Conservation (phyloP, 2,113 vertebrate species). For the Hymenochirus boettgeri region DNA sequence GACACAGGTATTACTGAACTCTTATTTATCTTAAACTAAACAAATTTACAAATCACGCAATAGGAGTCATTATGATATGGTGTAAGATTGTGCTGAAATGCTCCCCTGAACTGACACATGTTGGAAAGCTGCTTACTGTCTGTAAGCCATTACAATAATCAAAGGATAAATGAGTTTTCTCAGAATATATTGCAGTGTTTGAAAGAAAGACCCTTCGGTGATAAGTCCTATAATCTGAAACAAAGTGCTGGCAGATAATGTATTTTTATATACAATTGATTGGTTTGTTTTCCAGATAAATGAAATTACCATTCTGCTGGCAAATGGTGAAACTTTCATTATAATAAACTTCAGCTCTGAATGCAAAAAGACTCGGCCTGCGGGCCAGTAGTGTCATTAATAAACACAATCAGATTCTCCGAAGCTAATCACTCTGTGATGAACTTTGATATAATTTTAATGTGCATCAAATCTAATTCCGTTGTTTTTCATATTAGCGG, state of each 20-base stretch:
- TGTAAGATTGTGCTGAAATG: too few species aligned
- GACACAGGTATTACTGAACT: too few species aligned
- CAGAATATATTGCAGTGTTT: too few species aligned
- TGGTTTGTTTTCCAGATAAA: too few species aligned
- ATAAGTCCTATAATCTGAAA: too few species aligned
- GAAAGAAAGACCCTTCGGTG: too few species aligned
- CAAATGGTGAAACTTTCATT: slow-evolving; percentile 21
- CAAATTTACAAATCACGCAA: too few species aligned
- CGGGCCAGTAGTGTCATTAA: slow-evolving; percentile 57
- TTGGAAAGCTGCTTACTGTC: background rate
- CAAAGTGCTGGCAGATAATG: too few species aligned
- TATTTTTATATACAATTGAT: too few species aligned
- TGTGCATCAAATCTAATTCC: slow-evolving; percentile 52
- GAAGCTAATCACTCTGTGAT: slow-evolving; percentile 58
- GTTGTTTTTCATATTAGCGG: slow-evolving; percentile 43
- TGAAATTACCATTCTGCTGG: background rate
- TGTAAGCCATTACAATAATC: background rate
- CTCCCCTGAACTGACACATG: background rate
- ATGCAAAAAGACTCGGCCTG: slow-evolving; percentile 53
- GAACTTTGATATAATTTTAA: slow-evolving; percentile 60
- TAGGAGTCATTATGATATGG: too few species aligned
- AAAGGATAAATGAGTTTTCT: background rate
- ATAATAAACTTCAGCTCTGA: slow-evolving; percentile 56
- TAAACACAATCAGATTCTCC: slow-evolving; percentile 51
- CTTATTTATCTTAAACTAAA: too few species aligned